phyloP scores from a whole-genome alignment of 2,797 vertebrate species.

The Typhlichthys subterraneus region DNA sequence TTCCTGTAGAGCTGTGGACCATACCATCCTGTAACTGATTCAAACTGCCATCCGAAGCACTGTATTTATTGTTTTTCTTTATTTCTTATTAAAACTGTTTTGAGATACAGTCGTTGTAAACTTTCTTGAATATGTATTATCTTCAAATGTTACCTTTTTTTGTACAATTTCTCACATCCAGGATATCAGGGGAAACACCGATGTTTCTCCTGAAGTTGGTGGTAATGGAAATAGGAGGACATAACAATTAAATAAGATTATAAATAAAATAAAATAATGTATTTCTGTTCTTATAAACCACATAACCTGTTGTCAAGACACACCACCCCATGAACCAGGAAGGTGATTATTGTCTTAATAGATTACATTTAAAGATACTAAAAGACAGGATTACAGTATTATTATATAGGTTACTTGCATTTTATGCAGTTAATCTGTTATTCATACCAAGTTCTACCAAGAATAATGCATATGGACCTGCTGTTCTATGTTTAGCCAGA shows the following conservation, averaged over 20 bases:
- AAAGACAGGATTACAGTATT: conserved; percentile 32
- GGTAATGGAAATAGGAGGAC: conserved; percentile 12
- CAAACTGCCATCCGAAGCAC: conserved; percentile 77
- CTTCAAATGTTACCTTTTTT: conserved; percentile 3
- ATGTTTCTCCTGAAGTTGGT: conserved; percentile 6
- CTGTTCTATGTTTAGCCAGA: conserved; percentile 52
- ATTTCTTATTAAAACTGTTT: conserved; percentile 71
- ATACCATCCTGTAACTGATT: conserved; percentile 77
- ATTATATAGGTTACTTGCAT: conserved; percentile 17
- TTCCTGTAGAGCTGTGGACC: conserved; percentile 71
- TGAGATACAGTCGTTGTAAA: conserved; percentile 20
- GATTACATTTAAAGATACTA: conserved; percentile 52
- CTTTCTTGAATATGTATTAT: conserved; percentile 3
- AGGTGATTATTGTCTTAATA: conserved; percentile 54
- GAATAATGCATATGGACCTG: conserved; percentile 41
- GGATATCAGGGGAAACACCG: too few species aligned
- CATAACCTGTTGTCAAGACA: conserved; percentile 55
- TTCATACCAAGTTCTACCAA: conserved; percentile 3
- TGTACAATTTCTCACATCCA: too few species aligned
- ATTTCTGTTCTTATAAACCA: conserved; percentile 47
- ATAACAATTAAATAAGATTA: conserved; percentile 27
- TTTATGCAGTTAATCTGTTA: conserved; percentile 43
- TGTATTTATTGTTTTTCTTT: conserved; percentile 73
- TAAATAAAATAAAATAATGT: conserved; percentile 20
- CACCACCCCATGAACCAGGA: conserved; percentile 50